A percentile compares a stretch with the other conserved stretches of the same genome.
Conservation (phyloP, 1,140 invertebrate species). For the Trinorchestia longiramus region DNA sequence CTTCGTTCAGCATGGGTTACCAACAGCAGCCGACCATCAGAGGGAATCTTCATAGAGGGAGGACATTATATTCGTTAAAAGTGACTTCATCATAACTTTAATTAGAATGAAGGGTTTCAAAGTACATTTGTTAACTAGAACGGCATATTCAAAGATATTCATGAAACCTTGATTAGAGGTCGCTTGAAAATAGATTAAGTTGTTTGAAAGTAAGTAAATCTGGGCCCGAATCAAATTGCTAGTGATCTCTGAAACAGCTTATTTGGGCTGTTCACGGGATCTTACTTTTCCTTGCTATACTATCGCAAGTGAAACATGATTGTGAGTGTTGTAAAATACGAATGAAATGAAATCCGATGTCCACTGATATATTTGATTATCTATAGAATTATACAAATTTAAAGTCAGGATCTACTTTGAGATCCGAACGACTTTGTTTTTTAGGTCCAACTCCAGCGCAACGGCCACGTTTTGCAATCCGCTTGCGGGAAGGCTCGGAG, state of each 20-base stretch:
- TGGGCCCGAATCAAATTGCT: background rate
- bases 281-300: background rate
- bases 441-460: background rate
- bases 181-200: background rate
- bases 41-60: no score
- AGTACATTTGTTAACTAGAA: background rate
- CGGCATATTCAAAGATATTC: background rate
- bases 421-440: background rate
- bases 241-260: background rate
- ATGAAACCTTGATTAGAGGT: background rate
- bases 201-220: background rate
- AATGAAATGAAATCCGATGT: background rate
- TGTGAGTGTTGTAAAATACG: background rate
- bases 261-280: background rate
- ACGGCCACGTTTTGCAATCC: background rate
- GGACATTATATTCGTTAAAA: no score
- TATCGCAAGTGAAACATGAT: no score
- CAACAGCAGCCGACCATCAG: no score
- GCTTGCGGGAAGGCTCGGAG: background rate
- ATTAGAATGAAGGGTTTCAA: background rate
- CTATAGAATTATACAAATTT: background rate
- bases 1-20: no score
- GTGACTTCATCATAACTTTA: no score
- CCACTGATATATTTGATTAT: no score
- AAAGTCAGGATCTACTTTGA: background rate